phyloP scores from a whole-genome alignment of 2,113 vertebrate species.

The Sialia sialis region DNA sequence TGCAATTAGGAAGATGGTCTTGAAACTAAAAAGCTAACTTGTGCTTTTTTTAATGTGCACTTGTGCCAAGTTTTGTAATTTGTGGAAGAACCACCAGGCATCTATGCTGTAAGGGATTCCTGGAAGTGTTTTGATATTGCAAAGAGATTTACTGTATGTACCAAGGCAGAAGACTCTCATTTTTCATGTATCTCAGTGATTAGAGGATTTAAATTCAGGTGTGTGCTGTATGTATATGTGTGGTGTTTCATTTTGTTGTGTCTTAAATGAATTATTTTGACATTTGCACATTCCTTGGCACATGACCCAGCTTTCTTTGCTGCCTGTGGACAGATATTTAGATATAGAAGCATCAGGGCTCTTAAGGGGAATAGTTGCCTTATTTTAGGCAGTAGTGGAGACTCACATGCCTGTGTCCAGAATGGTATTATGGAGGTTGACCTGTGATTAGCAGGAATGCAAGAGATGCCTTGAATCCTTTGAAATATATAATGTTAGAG shows the following conservation, averaged over 20 bases:
- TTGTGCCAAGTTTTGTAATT: background rate
- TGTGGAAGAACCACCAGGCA: background rate
- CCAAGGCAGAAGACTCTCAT: background rate
- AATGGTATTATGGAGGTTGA: background rate
- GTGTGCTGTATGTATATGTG: background rate
- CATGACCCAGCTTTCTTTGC: background rate
- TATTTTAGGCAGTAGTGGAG: background rate
- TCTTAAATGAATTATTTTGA: background rate
- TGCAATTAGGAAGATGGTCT: background rate
- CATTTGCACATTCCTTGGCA: background rate
- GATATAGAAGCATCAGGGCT: background rate
- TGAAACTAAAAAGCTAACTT: background rate
- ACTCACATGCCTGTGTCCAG: background rate
- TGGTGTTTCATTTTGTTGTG: background rate
- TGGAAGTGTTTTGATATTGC: background rate
- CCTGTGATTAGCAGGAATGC: background rate
- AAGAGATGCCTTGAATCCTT: background rate
- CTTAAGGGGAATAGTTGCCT: background rate
- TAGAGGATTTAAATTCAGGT: background rate
- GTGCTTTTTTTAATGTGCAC: background rate
- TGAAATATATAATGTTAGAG: rapidly evolving
- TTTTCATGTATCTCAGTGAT: background rate
- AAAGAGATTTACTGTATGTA: background rate
- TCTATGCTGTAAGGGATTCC: background rate
- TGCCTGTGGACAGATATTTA: background rate